Conservation (phyloP, 23 tunicate species). For the Corella eumyota region DNA sequence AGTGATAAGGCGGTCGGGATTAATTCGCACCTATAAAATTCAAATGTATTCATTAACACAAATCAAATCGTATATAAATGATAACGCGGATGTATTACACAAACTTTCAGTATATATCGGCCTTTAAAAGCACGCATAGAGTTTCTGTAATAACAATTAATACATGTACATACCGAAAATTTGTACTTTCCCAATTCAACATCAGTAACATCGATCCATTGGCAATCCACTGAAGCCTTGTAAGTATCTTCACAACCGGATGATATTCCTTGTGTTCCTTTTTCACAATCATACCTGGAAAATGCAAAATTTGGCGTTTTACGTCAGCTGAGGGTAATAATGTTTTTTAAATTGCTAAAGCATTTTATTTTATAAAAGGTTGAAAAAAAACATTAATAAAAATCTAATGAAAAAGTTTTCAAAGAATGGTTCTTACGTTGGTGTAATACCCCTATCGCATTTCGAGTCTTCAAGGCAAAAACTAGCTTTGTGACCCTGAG, state of each 20-base stretch:
- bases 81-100: too few species aligned
- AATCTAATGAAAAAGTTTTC: neutral
- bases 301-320: too few species aligned
- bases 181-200: conserved; percentile 38
- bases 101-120: too few species aligned
- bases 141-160: too few species aligned
- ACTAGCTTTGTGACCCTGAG: conserved; percentile 87
- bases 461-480: conserved; percentile 88
- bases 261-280: conserved; percentile 67
- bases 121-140: too few species aligned
- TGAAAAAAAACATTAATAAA: too few species aligned
- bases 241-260: conserved; percentile 87
- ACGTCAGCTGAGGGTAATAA: too few species aligned
- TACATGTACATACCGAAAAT: conserved; percentile 17
- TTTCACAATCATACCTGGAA: conserved; percentile 45
- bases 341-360: too few species aligned
- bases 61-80: too few species aligned
- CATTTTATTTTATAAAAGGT: too few species aligned
- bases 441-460: conserved; percentile 13
- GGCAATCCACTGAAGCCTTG: conserved; percentile 82
- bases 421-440: neutral
- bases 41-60: neutral
- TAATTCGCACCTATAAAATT: conserved; percentile 20
- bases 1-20: conserved; percentile 38
- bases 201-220: conserved; percentile 96